These are phyloP conservation scores for Anser brachyrhynchus DNA, from an alignment of 2,113 vertebrate species.

Conservation along the genomic window DNA sequence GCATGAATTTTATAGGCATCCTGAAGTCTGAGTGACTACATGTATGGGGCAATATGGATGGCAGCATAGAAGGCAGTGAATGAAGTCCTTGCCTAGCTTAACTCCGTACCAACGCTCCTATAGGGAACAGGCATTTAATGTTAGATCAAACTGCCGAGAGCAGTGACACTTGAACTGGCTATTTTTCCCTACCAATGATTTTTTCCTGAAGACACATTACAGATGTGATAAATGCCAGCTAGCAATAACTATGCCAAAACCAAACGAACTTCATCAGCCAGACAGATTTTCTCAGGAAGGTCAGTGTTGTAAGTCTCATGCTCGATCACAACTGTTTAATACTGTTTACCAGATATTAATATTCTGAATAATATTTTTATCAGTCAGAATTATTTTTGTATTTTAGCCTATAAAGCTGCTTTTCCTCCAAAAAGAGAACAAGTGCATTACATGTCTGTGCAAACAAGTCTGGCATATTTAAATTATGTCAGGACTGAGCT, in stretches of 20 bases:
- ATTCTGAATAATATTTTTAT: background rate
- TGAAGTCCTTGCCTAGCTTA: background rate
- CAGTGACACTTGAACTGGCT: background rate
- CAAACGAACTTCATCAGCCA: background rate
- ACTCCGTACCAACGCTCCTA: background rate
- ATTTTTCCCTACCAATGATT: background rate
- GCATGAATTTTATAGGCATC: background rate
- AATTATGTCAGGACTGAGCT: background rate
- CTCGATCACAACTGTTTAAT: background rate
- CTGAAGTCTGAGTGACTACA: background rate
- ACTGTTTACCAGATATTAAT: background rate
- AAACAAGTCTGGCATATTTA: background rate
- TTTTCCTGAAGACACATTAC: background rate
- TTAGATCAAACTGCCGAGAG: background rate
- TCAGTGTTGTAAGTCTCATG: background rate
- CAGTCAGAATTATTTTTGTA: constrained; percentile 16
- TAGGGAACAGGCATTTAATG: background rate
- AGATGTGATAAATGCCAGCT: background rate
- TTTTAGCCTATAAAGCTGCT: constrained; percentile 32
- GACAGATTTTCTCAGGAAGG: background rate
- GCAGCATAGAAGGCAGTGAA: background rate
- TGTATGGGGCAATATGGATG: background rate
- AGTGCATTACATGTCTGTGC: background rate
- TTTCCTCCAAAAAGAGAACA: background rate
- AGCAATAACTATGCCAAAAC: background rate